Evolutionary conservation across 1,140 invertebrate species (phyloP).

Genomic region (Leucophenga varia): DNA sequence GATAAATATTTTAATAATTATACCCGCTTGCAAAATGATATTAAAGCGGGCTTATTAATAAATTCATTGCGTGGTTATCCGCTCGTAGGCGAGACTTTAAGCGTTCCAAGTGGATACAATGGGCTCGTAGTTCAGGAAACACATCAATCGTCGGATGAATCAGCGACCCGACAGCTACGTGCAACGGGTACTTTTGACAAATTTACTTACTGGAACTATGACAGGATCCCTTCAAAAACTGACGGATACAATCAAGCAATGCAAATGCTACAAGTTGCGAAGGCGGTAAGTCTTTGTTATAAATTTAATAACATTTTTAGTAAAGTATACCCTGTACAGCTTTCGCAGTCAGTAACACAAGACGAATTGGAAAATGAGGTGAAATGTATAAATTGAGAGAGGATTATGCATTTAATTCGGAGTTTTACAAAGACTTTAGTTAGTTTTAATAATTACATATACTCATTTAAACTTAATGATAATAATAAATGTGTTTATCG

Average conservation of each 20-base stretch:
- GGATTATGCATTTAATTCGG: slow-evolving; percentile 43
- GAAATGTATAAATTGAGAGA: slow-evolving; percentile 17
- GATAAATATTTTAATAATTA: slow-evolving; percentile 69
- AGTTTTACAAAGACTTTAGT: slow-evolving; percentile 45
- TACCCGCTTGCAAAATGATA: slow-evolving; percentile 56
- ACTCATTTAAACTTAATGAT: too few species aligned
- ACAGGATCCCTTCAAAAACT: slow-evolving; percentile 67
- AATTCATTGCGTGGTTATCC: slow-evolving; percentile 68
- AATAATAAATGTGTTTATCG: too few species aligned
- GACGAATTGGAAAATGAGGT: slow-evolving; percentile 27
- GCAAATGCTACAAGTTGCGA: slow-evolving; percentile 70
- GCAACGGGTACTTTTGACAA: slow-evolving; percentile 63
- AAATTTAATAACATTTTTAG: neutral
- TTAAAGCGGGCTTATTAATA: slow-evolving; percentile 46
- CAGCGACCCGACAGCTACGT: slow-evolving; percentile 62
- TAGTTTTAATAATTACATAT: too few species aligned
- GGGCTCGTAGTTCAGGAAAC: slow-evolving; percentile 67
- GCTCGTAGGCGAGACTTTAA: slow-evolving; percentile 62
- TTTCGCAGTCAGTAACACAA: slow-evolving; percentile 19
- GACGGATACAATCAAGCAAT: slow-evolving; percentile 67
- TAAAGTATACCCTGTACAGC: slow-evolving; percentile 8
- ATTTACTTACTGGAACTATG: slow-evolving; percentile 78
- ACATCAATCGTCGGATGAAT: slow-evolving; percentile 59
- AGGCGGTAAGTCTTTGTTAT: slow-evolving; percentile 60
- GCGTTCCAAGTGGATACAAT: slow-evolving; percentile 63